phyloP scores from a whole-genome alignment of 2,113 vertebrate genomes.

The Callionymus lyra region DNA sequence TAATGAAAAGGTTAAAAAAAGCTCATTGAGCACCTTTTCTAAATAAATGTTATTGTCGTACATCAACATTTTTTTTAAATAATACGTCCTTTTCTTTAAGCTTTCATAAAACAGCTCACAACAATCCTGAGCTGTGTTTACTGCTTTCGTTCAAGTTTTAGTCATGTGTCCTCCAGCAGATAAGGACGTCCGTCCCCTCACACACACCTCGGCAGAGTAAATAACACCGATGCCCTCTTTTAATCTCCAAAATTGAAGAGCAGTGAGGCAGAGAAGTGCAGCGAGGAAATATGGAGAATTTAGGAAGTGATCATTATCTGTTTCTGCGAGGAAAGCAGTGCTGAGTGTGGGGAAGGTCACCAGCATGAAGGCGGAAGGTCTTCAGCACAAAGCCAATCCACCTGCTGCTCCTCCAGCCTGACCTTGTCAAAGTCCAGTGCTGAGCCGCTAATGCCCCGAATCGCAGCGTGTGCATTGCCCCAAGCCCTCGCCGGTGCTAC shows the following conservation, averaged over 20 bases:
- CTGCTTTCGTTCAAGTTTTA: constrained; percentile 5
- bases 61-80: too few species aligned
- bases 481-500: constrained; percentile 20
- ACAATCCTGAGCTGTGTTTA: too few species aligned
- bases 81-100: too few species aligned
- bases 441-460: constrained; percentile 37
- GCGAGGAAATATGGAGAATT: constrained; percentile 19
- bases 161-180: constrained; percentile 1
- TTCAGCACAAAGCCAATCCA: constrained; percentile 37
- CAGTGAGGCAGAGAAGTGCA: constrained; percentile 1
- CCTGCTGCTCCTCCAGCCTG: constrained; percentile 49
- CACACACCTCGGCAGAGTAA: constrained; percentile 10
- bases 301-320: constrained; percentile 22
- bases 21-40: too few species aligned
- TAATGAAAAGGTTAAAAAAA: too few species aligned
- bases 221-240: constrained; percentile 7
- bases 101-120: too few species aligned
- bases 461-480: constrained; percentile 27
- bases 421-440: constrained; percentile 60
- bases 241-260: constrained; percentile 5
- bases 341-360: constrained; percentile 44
- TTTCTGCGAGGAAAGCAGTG: constrained; percentile 18
- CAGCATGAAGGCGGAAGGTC: constrained; percentile 43
- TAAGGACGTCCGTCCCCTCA: constrained; percentile 12
- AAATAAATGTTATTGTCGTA: too few species aligned